Evolutionary conservation across 2,888 invertebrate species (phyloP).

Genomic region (Halictus quadricinctus): DNA sequence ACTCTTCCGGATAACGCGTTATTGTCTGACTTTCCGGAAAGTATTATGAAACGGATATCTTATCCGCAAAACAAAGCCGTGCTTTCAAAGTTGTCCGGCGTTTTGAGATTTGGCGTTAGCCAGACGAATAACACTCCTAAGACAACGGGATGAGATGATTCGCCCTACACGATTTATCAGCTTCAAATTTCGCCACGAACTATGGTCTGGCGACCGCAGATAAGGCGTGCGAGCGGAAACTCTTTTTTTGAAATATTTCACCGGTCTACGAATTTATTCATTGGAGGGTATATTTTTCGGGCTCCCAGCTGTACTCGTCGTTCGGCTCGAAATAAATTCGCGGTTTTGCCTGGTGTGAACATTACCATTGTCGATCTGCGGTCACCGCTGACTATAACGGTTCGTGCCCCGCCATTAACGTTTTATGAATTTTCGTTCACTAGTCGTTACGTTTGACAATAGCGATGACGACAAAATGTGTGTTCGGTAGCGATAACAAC

Average conservation of each 20-base stretch:
- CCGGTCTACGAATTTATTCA: constrained; percentile 29
- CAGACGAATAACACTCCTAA: constrained; percentile 17
- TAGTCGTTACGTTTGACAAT: neutral
- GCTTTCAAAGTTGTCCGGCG: neutral
- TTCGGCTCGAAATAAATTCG: constrained; percentile 2
- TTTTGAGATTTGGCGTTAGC: neutral
- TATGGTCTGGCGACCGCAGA: constrained; percentile 22
- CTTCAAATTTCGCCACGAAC: constrained; percentile 15
- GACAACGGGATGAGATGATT: constrained; percentile 8
- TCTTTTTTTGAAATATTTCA: constrained; percentile 23
- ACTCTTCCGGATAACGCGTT: neutral
- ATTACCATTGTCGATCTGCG: neutral
- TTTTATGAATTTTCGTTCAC: neutral
- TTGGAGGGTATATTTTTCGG: constrained; percentile 9
- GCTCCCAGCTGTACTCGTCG: neutral
- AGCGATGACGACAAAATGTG: neutral
- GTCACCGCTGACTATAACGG: neutral
- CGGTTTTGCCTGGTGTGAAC: neutral
- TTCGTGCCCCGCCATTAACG: neutral
- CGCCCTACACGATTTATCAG: constrained; percentile 7
- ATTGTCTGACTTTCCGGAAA: neutral
- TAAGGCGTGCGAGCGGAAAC: constrained; percentile 5
- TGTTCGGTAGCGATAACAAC: neutral
- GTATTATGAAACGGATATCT: no score
- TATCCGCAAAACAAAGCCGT: neutral